These are phyloP conservation scores for Peucedramus taeniatus DNA, from an alignment of 2,113 vertebrate genomes.

Conservation along the genomic window DNA sequence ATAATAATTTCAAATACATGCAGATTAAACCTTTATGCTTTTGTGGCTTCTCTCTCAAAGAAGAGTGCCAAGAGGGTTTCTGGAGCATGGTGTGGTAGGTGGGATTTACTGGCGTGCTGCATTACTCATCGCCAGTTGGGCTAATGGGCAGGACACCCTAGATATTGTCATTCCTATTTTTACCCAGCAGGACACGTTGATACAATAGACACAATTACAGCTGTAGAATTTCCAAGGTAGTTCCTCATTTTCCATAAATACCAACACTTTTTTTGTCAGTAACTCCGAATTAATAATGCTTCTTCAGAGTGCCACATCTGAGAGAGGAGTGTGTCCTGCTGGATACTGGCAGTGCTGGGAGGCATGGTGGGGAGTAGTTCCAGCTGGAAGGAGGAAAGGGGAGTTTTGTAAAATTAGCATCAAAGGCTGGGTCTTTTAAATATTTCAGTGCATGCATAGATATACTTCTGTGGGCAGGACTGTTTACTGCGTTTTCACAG, in stretches of 20 bases:
- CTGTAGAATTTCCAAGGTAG: neutral
- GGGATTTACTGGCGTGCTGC: neutral
- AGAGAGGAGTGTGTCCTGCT: neutral
- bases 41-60: neutral
- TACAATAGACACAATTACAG: neutral
- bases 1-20: neutral
- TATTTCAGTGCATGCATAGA: neutral
- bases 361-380: neutral
- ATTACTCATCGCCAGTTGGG: neutral
- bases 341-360: neutral
- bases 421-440: neutral
- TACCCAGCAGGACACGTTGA: neutral
- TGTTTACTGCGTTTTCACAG: neutral
- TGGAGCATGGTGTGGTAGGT: neutral
- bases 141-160: neutral
- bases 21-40: neutral
- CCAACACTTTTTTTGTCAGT: neutral
- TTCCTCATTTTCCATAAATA: conserved; percentile 1
- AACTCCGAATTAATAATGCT: neutral
- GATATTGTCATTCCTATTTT: conserved; percentile 28
- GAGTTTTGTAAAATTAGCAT: neutral
- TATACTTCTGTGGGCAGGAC: neutral
- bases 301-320: neutral
- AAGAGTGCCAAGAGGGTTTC: neutral
- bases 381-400: neutral